Conservation (phyloP, 2,113 vertebrate genomes). For the Bettongia penicillata region DNA sequence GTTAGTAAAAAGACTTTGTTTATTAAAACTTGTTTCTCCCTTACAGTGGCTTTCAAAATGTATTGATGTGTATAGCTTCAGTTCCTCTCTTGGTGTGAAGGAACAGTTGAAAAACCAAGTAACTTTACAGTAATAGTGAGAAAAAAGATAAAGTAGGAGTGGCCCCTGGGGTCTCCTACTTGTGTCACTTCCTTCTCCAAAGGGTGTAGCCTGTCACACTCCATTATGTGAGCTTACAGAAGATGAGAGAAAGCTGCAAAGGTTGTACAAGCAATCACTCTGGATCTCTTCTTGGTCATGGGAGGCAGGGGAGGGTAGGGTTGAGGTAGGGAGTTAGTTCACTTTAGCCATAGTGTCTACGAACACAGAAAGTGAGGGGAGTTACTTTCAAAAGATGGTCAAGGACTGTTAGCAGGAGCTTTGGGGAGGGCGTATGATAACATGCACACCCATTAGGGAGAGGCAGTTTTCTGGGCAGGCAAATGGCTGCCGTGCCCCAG, state of each 20-base stretch:
- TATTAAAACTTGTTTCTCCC: slow-evolving; percentile 17
- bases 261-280: slow-evolving; percentile 64
- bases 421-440: not conserved
- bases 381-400: slow-evolving; percentile 17
- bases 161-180: slow-evolving; percentile 82
- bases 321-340: slow-evolving; percentile 52
- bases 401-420: not conserved
- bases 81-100: not conserved
- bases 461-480: not conserved
- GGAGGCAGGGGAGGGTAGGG: slow-evolving; percentile 22
- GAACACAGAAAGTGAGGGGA: not conserved
- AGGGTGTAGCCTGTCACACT: not conserved
- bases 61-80: not conserved
- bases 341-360: slow-evolving; percentile 1
- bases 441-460: slow-evolving; percentile 21
- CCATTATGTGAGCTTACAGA: slow-evolving; percentile 76
- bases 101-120: slow-evolving; percentile 66
- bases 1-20: not conserved
- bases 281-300: slow-evolving; percentile 44
- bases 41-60: slow-evolving; percentile 38
- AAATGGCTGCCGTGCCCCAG: slow-evolving; percentile 49
- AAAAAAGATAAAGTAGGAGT: slow-evolving; percentile 79
- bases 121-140: slow-evolving; percentile 59
- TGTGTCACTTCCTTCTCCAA: slow-evolving; percentile 77
- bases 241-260: slow-evolving; percentile 89